Base-by-base conservation (phyloP, 1,140 invertebrate species). In the Zaprionus taronus region DNA sequence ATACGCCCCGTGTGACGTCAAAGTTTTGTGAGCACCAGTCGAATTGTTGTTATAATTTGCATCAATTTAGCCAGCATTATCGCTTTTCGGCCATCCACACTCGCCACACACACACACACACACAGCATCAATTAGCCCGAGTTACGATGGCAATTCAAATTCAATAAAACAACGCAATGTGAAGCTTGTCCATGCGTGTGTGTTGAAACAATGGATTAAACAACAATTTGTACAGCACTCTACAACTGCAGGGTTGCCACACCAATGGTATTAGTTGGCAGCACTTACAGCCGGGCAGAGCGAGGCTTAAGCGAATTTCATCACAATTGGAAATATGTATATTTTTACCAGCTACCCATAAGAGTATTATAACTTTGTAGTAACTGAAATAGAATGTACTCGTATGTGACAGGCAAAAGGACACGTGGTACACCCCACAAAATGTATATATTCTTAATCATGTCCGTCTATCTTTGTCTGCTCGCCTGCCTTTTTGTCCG, bases 61-160 rank as follows among this genome's bases (percentile, higher is more conserved):
- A 41, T 72, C 72, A 87, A 89, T 89, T 89, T 89, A 22, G 69
- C 70, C 44, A 38, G 70, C 79, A 87, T 83, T 83, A 86, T 87
- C 79, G 83, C 81, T 69, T 71, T 77, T 71, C 73, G 64, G 71
- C 14, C 64, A 47, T 71, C 28, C 28, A 31, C 6, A 9, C 28
- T 31, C 28, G 1, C 26, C 65, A 70, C 76, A 17, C 41, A 44
- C 41, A 44, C 38, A 17, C n/a, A 44, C n/a, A 47, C 41, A 11
- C 41, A 47, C n/a, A 41, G 38, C 41, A 68, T 72, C 72, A 89
- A 84, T 90, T 83, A 80, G 65, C 44, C n/a, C 20, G 34, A 17
- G 24, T 11, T 68, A 57, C 49, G 47, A 38, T 20, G 5, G 47
- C 47, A 49, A 49, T 49, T 49, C 47, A 49, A 51, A 51, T 51